Percentiles rank a stretch among this genome's conserved stretches.
These are phyloP conservation scores for Patella depressa DNA, from an alignment of 2,888 invertebrate genomes.

Conservation along the genomic window DNA sequence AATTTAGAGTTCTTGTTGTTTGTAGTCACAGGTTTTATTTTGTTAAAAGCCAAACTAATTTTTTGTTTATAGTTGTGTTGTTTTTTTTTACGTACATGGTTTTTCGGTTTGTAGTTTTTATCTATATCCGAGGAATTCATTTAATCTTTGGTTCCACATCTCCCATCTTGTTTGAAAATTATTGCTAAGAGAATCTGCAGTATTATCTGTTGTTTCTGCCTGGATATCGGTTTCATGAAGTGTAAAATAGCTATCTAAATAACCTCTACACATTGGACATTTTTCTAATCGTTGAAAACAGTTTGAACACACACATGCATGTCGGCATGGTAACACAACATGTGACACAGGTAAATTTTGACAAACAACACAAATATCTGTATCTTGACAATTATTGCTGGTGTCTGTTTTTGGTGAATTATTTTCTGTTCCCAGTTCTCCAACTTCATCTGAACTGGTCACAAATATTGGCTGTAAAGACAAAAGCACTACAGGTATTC, in stretches of 20 bases:
- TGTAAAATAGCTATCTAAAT: slow-evolving; percentile 83
- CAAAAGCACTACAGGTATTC: too few relatives aligned
- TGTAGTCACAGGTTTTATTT: too few relatives aligned
- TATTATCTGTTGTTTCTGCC: not conserved
- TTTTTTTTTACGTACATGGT: too few relatives aligned
- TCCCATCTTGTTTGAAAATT: slow-evolving; percentile 38
- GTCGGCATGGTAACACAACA: slow-evolving; percentile 86
- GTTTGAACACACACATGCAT: slow-evolving; percentile 86
- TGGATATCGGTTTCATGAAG: slow-evolving; percentile 30
- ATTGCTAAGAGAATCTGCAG: slow-evolving; percentile 16
- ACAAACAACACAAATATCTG: slow-evolving; percentile 82
- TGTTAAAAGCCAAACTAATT: too few relatives aligned
- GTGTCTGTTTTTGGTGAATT: not conserved
- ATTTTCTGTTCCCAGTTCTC: not conserved
- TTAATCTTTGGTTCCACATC: slow-evolving; percentile 43
- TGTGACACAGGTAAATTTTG: slow-evolving; percentile 83
- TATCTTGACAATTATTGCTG: not conserved
- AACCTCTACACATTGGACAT: slow-evolving; percentile 89
- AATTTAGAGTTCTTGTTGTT: too few relatives aligned
- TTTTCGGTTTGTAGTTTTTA: too few relatives aligned
- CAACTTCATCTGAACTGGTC: not conserved
- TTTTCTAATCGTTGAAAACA: slow-evolving; percentile 86
- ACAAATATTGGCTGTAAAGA: not conserved
- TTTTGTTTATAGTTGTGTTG: too few relatives aligned
- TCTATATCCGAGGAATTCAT: slow-evolving; percentile 49